Percentiles rank a stretch among this genome's conserved stretches.
These are phyloP conservation scores for Paracanthobrama guichenoti DNA, from an alignment of 2,113 vertebrate genomes.

Conservation along the genomic window DNA sequence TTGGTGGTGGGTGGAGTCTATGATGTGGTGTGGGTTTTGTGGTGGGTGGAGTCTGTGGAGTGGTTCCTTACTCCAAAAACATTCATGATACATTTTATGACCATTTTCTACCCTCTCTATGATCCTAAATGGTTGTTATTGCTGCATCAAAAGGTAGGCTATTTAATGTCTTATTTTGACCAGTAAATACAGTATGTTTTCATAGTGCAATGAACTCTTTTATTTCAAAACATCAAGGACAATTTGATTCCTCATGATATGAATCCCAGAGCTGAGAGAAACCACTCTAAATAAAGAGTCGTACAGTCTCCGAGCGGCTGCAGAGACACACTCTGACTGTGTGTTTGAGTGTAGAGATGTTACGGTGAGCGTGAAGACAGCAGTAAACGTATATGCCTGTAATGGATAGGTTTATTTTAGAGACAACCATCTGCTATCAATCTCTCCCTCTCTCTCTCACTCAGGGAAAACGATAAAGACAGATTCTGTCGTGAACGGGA, in stretches of 20 bases:
- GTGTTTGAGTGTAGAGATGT: conserved; percentile 3
- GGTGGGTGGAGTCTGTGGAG: neutral
- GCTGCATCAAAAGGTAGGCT: neutral
- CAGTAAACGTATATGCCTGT: conserved; percentile 86
- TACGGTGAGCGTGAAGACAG: conserved; percentile 74
- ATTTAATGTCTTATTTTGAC: neutral
- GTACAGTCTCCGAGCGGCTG: conserved; percentile 71
- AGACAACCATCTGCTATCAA: conserved; percentile 94
- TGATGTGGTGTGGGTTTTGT: neutral
- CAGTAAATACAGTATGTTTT: neutral
- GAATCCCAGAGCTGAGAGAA: conserved; percentile 59
- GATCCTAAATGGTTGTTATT: too few relatives aligned
- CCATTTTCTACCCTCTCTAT: neutral
- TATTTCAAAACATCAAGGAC: neutral
- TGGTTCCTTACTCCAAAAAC: neutral
- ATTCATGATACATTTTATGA: neutral
- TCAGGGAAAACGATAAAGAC: conserved; percentile 29
- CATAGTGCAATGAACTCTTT: neutral
- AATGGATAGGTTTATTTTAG: conserved; percentile 99
- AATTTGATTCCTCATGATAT: neutral
- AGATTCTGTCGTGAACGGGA: conserved; percentile 68
- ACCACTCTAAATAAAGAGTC: conserved; percentile 85
- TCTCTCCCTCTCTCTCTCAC: conserved; percentile 70
- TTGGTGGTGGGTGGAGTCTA: neutral
- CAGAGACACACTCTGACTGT: conserved; percentile 5